Evolutionary conservation across 1,140 invertebrate genomes (phyloP).

Genomic region (Heterodera carotae): DNA sequence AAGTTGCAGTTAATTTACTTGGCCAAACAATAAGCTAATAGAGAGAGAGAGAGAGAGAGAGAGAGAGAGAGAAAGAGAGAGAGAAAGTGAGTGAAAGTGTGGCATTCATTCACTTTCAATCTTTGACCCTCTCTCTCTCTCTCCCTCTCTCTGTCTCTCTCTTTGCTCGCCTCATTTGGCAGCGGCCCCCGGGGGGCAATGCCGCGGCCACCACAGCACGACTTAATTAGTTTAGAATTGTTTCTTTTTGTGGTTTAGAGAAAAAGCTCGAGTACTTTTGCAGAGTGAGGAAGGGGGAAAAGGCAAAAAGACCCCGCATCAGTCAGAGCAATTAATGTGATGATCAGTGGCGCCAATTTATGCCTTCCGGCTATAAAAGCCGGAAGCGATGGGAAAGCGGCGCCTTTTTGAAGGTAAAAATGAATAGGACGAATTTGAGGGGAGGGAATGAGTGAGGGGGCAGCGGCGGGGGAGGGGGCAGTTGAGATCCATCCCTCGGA

Average conservation of each 20-base stretch:
- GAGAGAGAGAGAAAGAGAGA: no score
- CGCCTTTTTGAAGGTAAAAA: slow-evolving; percentile 15
- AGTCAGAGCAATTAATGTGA: slow-evolving; percentile 28
- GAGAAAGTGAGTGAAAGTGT: no score
- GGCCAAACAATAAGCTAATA: no score
- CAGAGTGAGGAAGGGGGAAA: slow-evolving; percentile 19
- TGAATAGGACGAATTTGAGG: slow-evolving; percentile 3
- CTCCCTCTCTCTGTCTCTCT: not conserved
- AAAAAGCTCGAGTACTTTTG: not conserved
- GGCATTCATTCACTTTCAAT: not conserved
- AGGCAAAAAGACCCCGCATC: not conserved
- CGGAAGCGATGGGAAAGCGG: slow-evolving; percentile 24
- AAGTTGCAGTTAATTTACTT: no score
- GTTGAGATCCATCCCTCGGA: not conserved
- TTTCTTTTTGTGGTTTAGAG: not conserved
- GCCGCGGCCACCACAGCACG: no score
- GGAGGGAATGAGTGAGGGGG: not conserved
- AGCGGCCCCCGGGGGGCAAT: not conserved
- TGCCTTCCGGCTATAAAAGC: slow-evolving; percentile 18
- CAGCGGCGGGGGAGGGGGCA: not conserved
- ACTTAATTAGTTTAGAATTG: slow-evolving; percentile 21
- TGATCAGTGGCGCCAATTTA: slow-evolving; percentile 40
- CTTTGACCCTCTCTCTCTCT: not conserved
- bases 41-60: no score
- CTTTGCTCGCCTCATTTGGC: not conserved